Evolutionary conservation across 2,888 invertebrate genomes (phyloP), one percentile per base, ranked within the genome.

Genomic region (Temnothorax unifasciatus): DNA sequence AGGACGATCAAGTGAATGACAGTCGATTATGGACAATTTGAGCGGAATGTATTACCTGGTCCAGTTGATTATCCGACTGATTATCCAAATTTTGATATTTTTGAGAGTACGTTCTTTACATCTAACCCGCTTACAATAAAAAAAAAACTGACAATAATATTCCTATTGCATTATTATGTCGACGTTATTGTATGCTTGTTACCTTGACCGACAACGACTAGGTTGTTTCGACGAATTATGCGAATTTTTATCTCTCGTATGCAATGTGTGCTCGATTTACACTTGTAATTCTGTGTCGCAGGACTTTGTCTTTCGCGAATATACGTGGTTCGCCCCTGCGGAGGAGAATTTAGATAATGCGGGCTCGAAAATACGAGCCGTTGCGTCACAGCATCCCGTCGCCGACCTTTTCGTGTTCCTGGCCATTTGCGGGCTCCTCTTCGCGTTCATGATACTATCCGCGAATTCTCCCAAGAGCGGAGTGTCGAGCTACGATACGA

Each of bases 371-470:
- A 44, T 85, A 9, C 84, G 59, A 2, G 38, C 41, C 3, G 11
- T 82, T 15, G 38, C 84, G 1, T n/a, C 82, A n/a, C 87, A 77
- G n/a, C 84, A 85, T 44, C 9, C 88, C 1, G 71, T 71, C 18
- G 64, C 81, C 0, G 93, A 93, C 29, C 69, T 93, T 15, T 34
- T 91, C 0, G 90, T 92, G 0, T 89, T 93, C 15, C 85, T 88
- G 6, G 57, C 87, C 5, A 87, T 93, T 41, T 91, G 92, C 21
- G 83, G 87, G 0, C 71, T 92, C 5, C 77, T 93, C 13, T 88
- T 91, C 15, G 64, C 88, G 2, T 83, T 93, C 44, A 84, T 92
- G 18, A 47, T 92, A 15, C 52, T 93, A 29, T 88, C 92, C 1
- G 79, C 89, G 0, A 92, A 91, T 54, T 89, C 77, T 13, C 47